A percentile compares a stretch with the other conserved stretches of the same genome.
These are phyloP conservation scores for Oryzias javanicus DNA, from an alignment of 2,113 vertebrate species.

Conservation along the genomic window DNA sequence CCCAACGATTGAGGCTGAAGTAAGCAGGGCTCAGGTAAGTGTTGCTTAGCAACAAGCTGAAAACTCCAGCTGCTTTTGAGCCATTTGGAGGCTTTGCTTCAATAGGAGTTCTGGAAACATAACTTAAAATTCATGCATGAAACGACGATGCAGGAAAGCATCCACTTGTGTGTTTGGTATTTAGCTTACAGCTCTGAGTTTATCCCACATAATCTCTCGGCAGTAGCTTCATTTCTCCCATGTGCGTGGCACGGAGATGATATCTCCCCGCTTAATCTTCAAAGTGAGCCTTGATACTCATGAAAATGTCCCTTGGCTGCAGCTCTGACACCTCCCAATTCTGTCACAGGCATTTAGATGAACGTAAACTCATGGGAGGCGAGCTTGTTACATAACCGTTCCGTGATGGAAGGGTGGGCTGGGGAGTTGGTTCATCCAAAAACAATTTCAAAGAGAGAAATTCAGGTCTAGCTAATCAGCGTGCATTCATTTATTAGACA, in stretches of 20 bases:
- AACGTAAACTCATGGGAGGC: slow-evolving; percentile 15
- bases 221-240: slow-evolving; percentile 17
- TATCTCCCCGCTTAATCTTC: slow-evolving; percentile 64
- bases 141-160: neutral
- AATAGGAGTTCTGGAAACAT: slow-evolving; percentile 3
- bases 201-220: slow-evolving; percentile 19
- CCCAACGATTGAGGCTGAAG: slow-evolving; percentile 4
- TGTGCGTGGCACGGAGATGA: slow-evolving; percentile 24
- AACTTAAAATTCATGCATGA: slow-evolving; percentile 22
- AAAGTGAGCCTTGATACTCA: slow-evolving; percentile 60
- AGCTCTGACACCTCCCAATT: slow-evolving; percentile 7
- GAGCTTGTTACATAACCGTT: slow-evolving; percentile 43
- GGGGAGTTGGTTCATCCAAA: slow-evolving; percentile 21
- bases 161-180: slow-evolving; percentile 8
- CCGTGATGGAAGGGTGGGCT: slow-evolving; percentile 25
- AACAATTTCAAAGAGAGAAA: slow-evolving; percentile 46
- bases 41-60: slow-evolving; percentile 65
- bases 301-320: slow-evolving; percentile 39
- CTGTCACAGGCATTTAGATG: slow-evolving; percentile 15
- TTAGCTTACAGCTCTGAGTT: slow-evolving; percentile 15
- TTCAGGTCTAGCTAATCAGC: slow-evolving; percentile 19
- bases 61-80: slow-evolving; percentile 11
- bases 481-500: slow-evolving; percentile 44
- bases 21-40: slow-evolving; percentile 24
- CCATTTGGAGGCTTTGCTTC: slow-evolving; percentile 1